Evolutionary conservation across 2,888 invertebrate species (phyloP).

Genomic region (Chrysolina oricalcia): DNA sequence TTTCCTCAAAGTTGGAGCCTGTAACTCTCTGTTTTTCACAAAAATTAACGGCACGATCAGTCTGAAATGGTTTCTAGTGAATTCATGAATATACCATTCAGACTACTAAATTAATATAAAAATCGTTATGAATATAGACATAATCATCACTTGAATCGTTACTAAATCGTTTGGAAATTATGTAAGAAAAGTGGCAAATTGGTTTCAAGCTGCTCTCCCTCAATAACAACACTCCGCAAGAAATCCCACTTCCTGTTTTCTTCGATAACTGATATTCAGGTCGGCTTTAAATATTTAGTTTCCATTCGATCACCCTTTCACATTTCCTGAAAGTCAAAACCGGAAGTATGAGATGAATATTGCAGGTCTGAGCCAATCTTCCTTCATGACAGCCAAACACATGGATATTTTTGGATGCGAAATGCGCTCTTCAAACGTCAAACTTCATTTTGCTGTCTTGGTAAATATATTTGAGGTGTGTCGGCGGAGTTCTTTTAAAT

Average conservation of each 20-base stretch:
- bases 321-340: slow-evolving; percentile 28
- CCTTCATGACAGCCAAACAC: background rate
- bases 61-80: too few species aligned
- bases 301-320: slow-evolving; percentile 36
- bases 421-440: slow-evolving; percentile 27
- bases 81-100: too few species aligned
- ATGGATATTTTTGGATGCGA: slow-evolving; percentile 34
- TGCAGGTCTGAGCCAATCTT: slow-evolving; percentile 36
- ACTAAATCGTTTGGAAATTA: too few species aligned
- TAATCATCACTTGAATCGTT: too few species aligned
- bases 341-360: slow-evolving; percentile 31
- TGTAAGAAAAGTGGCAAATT: too few species aligned
- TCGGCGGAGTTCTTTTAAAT: slow-evolving; percentile 19
- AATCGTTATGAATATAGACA: too few species aligned
- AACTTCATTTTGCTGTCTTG: slow-evolving; percentile 22
- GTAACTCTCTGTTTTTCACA: too few species aligned
- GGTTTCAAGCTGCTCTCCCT: background rate
- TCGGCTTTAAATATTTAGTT: slow-evolving; percentile 24
- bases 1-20: too few species aligned
- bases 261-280: slow-evolving; percentile 34
- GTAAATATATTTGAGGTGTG: slow-evolving; percentile 6
- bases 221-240: background rate
- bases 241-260: slow-evolving; percentile 25
- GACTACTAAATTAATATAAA: too few species aligned
- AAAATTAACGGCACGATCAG: too few species aligned